Evolutionary conservation across 2,113 vertebrate species (phyloP), one percentile per base, ranked within the genome.

Genomic region (Corvus cornix): DNA sequence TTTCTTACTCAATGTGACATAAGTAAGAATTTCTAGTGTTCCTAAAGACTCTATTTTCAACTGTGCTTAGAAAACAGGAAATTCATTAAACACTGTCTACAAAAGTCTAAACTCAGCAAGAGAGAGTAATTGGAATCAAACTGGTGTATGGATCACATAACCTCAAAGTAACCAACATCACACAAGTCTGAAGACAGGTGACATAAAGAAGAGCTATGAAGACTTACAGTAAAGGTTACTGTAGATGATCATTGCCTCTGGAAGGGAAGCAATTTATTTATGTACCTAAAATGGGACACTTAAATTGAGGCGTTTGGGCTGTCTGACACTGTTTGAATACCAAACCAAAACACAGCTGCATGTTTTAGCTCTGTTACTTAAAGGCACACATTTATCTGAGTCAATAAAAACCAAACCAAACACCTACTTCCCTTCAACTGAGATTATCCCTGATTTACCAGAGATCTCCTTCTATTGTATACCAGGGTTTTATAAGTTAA

Each of bases 391-490:
- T 76, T 69, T 85, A 68, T 46, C 44, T 28, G 24, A 86, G 17
- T 70, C 8, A 74, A 73, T 87, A 83, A 83, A 75, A 58, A 27
- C 2, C 35, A 70, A 53, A 72, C 21, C 10, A 55, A 78, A 70
- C 16, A 24, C 2, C 12, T 21, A 73, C 28, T 13, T 86, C n/a
- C 53, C 86, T 82, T 90, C 67, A 56, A 84, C 1, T 37, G 16
- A 97, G 44, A 80, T 74, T 79, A 76, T 43, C 77, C 64, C 68
- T 37, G 43, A 89, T 85, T 84, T 90, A 96, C 41, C 60, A 82
- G 37, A 62, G 75, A 81, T 55, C 31, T 83, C 85, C 20, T 87
- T 77, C 84, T 85, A 20, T 15, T 37, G 55, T 26, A 19, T 52
- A 56, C 56, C 37, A 28, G 11, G 16, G 27, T 11, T 59, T 81